A percentile compares a stretch with the other conserved stretches of the same genome.
Evolutionary conservation across 2,113 vertebrate species (phyloP).

Genomic region (Ancistrus triradiatus): DNA sequence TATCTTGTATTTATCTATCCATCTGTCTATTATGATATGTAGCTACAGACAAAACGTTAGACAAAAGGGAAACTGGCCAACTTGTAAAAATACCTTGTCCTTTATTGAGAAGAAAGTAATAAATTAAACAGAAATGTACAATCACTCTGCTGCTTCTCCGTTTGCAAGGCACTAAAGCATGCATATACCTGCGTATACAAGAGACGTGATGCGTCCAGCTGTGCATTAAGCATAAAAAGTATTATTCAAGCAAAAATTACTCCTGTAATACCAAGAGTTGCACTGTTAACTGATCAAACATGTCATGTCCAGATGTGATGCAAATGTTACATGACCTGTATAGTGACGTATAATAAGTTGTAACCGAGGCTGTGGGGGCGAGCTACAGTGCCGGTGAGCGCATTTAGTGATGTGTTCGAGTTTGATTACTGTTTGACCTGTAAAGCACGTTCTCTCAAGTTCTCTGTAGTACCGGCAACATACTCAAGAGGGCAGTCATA

Average conservation of each 20-base stretch:
- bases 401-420: not conserved
- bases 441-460: conserved; percentile 6
- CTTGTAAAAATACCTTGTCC: conserved; percentile 52
- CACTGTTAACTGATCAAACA: not conserved
- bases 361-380: not conserved
- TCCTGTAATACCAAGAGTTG: not conserved
- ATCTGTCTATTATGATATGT: no score
- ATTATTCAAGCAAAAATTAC: conserved; percentile 22
- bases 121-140: conserved; percentile 57
- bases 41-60: no score
- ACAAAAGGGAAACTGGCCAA: conserved; percentile 19
- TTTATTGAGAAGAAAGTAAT: conserved; percentile 59
- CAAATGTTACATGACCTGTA: no score
- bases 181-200: conserved; percentile 41
- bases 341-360: not conserved
- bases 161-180: conserved; percentile 43
- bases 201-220: conserved; percentile 11
- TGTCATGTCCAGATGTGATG: no score
- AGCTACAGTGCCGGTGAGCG: conserved; percentile 19
- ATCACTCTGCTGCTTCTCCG: conserved; percentile 39
- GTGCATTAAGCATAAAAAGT: conserved; percentile 10
- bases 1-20: no score
- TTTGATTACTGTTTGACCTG: not conserved
- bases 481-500: conserved; percentile 2
- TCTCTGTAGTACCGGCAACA: not conserved